Evolutionary conservation across 2,113 vertebrate genomes (phyloP), one percentile per base, ranked within the genome.

Genomic region (Aldabrachelys gigantea): DNA sequence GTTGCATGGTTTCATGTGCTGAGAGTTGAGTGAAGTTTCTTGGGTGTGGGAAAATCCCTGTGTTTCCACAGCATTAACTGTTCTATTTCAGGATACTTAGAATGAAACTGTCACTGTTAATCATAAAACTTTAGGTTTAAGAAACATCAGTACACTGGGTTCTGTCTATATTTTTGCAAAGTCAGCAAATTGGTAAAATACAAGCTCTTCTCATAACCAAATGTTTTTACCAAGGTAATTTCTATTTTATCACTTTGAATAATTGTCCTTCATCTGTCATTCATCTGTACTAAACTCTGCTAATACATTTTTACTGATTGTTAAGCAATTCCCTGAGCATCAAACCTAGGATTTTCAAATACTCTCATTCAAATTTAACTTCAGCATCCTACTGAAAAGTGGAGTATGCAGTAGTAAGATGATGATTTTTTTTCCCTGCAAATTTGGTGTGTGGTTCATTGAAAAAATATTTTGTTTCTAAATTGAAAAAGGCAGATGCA

Each of bases 401-500:
- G 56, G 93, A 91, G 88, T 75, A 78, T 8, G 1, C 81, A 52
- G 85, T 82, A 84, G 21, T 89, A 82, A 94, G 91, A 93, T 94
- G 44, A 95, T 82, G 2, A 91, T 91, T 81, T 91, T 96, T 96
- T 95, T 89, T 87, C 88, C 84, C 14, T 93, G 47, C 92, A 94
- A 87, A 96, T 54, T 44, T 89, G 89, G n/a, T 69, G 69, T 31
- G 3, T 92, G 86, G 93, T 78, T 94, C 81, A 84, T 80, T 81
- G 93, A 93, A 79, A 79, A 54, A 54, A 54, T 27, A 75, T 94
- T 94, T 91, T 65, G 90, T 95, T 96, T 97, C 89, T 83, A 85
- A 54, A 1, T 85, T 96, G 94, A 94, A 95, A 92, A 81, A 95
- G 93, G 96, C n/a, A 88, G 90, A 95, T 96, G 90, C 81, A n/a